Conservation (phyloP, 1,140 invertebrate species). For the Ceratosolen solmsi region DNA sequence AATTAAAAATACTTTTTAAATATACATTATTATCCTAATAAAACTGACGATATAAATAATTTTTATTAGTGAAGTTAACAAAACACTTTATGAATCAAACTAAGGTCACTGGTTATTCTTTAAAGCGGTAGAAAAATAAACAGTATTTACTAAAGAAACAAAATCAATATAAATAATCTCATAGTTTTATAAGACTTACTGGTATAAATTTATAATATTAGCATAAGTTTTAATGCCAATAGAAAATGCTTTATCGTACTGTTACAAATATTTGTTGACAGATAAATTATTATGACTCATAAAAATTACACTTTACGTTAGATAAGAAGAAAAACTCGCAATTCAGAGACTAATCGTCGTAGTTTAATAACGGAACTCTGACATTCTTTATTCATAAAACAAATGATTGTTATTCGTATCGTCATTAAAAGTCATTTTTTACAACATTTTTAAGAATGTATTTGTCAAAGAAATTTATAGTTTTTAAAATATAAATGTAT, state of each 20-base stretch:
- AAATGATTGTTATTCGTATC: too few relatives aligned
- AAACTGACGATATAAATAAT: not conserved
- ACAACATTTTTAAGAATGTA: too few relatives aligned
- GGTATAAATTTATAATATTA: slow-evolving; percentile 22
- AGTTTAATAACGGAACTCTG: not conserved
- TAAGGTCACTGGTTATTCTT: not conserved
- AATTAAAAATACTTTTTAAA: too few relatives aligned
- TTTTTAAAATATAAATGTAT: too few relatives aligned
- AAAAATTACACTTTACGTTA: slow-evolving; percentile 1
- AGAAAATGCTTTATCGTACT: not conserved
- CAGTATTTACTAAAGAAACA: not conserved
- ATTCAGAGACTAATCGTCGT: not conserved
- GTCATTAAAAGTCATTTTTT: too few relatives aligned
- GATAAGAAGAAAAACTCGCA: not conserved
- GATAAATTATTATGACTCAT: slow-evolving; percentile 5
- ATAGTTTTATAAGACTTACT: not conserved
- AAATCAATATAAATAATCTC: not conserved
- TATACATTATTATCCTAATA: not conserved
- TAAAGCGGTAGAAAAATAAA: not conserved
- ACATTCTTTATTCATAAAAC: too few relatives aligned
- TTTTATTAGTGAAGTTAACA: not conserved
- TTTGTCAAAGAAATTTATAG: too few relatives aligned
- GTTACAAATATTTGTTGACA: slow-evolving; percentile 1
- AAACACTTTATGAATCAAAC: not conserved
- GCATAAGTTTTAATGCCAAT: not conserved